Evolutionary conservation across 2,113 vertebrate genomes (phyloP), one percentile per base, ranked within the genome.

Genomic region (Podilymbus podiceps): DNA sequence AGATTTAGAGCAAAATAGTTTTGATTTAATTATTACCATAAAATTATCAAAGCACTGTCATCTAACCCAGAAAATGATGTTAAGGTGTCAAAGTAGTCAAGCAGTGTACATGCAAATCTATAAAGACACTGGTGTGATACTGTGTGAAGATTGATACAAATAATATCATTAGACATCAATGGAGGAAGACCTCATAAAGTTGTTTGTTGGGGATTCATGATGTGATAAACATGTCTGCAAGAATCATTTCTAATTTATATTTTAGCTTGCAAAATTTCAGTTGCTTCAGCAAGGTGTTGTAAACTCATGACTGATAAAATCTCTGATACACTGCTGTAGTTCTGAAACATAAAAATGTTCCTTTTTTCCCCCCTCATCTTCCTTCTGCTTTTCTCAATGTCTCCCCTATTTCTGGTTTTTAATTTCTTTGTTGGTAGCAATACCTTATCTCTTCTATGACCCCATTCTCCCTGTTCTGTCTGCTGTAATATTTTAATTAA

Each of bases 11-110:
- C 7, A 92, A 86, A 94, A 93, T 69, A 71, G 7, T 58, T 94
- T 82, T 94, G 86, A 95, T 95, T 93, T 95, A 97, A 93, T 92
- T 96, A 82, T 46, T 86, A 47, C 19, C 55, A 78, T 89, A 91
- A 95, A 95, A 95, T 85, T 85, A 90, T 87, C 66, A 74, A 77
- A 71, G 35, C 60, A 74, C 55, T 84, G 46, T 73, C 31, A 86
- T 73, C 35, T 93, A 38, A 94, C 91, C 24, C 59, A 84, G 52
- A 78, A 64, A 85, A 77, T 62, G 31, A 90, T 86, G 50, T 74
- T 89, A 69, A 79, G 59, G n/a, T 93, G 50, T 90, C 80, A 97
- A 85, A 58, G 17, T 71, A 69, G 56, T 59, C 76, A 74, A 93
- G 50, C 53, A 77, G 59, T 3, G 11, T 67, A 66, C 67, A 66